phyloP scores from a whole-genome alignment of 2,113 vertebrate genomes.

The Octodon degus region DNA sequence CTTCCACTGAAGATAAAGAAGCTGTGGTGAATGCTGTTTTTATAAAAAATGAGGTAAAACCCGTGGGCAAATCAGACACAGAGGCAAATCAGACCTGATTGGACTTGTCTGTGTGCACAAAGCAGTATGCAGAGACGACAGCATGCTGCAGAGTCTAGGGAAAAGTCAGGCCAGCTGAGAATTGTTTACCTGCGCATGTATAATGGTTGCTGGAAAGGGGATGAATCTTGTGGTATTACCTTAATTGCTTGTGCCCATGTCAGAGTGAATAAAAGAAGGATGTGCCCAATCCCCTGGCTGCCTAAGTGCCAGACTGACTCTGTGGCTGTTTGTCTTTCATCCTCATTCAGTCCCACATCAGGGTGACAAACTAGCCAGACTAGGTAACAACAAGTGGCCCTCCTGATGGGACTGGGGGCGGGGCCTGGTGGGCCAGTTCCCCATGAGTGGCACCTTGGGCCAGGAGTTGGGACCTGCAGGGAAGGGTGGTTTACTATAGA shows the following conservation, averaged over 20 bases:
- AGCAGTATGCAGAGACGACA: neutral
- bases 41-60: constrained; percentile 91
- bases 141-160: neutral
- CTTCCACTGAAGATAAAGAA: constrained; percentile 92
- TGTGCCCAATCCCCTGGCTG: neutral
- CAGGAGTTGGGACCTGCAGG: neutral
- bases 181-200: neutral
- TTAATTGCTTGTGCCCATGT: neutral
- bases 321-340: neutral
- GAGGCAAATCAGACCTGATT: neutral
- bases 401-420: neutral
- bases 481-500: neutral
- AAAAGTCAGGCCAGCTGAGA: neutral
- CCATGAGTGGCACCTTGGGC: neutral
- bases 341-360: neutral
- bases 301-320: neutral
- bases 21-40: constrained; percentile 89
- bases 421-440: neutral
- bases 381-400: neutral
- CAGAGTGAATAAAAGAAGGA: neutral
- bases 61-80: neutral
- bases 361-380: neutral
- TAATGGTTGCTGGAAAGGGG: neutral
- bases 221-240: neutral
- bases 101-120: neutral